A percentile compares a stretch with the other conserved stretches of the same genome.
Evolutionary conservation across 2,797 vertebrate genomes (phyloP).

Genomic region (Labeo calbasu): DNA sequence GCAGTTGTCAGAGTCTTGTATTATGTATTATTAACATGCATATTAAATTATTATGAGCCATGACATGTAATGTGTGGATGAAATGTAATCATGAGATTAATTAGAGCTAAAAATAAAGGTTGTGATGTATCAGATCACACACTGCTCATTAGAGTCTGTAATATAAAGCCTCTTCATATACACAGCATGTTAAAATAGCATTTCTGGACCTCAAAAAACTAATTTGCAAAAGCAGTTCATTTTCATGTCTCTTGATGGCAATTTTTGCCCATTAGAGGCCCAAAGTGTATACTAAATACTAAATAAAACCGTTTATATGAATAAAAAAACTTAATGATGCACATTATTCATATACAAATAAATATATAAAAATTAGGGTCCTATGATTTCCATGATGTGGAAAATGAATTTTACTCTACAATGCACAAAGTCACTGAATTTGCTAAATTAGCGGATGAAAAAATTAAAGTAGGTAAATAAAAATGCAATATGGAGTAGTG

Average conservation of each 20-base stretch:
- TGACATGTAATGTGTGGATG: background rate
- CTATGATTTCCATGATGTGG: no score
- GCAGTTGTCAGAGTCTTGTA: background rate
- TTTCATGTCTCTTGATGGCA: background rate
- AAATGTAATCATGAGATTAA: slow-evolving; percentile 1
- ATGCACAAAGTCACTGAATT: no score
- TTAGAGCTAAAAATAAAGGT: slow-evolving; percentile 21
- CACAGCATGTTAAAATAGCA: slow-evolving; percentile 3
- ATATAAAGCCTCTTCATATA: slow-evolving; percentile 20
- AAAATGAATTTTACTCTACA: no score
- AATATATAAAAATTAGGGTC: background rate
- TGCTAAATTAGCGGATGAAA: background rate
- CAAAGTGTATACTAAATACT: background rate
- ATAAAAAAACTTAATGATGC: background rate
- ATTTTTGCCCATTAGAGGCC: background rate
- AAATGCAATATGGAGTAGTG: no score
- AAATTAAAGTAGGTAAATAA: no score
- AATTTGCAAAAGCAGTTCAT: background rate
- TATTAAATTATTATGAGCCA: slow-evolving; percentile 11
- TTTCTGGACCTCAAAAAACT: background rate
- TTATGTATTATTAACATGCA: slow-evolving; percentile 26
- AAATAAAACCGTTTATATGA: background rate
- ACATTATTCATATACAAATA: background rate
- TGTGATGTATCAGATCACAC: slow-evolving; percentile 21
- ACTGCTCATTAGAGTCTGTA: slow-evolving; percentile 8